Evolutionary conservation across 2,888 invertebrate species (phyloP), one percentile per base, ranked within the genome.

Genomic region (Amiota mariae): DNA sequence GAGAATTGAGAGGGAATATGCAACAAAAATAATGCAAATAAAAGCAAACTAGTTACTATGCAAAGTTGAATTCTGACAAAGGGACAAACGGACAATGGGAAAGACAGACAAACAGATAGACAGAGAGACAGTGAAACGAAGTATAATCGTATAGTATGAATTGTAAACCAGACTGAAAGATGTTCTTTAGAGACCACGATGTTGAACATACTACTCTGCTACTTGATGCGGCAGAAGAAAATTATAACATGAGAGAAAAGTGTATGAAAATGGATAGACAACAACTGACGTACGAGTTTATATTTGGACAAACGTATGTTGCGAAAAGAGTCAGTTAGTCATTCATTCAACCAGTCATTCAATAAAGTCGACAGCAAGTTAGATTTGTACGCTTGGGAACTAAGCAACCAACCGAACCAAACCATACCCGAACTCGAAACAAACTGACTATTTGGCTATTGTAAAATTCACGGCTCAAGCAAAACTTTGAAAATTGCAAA

Each of bases 1-100:
- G 36, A 36, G 59, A 11, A 59, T 8, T 59, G 59, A 20, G 18
- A 18, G 20, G 11, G 18, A 8, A 59, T 20, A 59, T 59, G 73
- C 64, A 73, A 70, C 71, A 64, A 66, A 66, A 71, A 72, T 68
- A 70, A 64, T 66, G 67, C 48, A 12, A 74, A 71, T 70, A 76
- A 61, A 73, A 70, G 72, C 70, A 74, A 48, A 78, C 74, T 74
- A 73, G 15, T 54, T 18, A 15, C 24, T 78, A 78, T 80, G 81
- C 76, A 77, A 75, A 74, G 47, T 15, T 67, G 74, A 36, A 36
- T 36, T 80, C 76, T 76, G 9, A 51, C 51, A 15, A 36, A 49
- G 36, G 36, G 48, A 67, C 54, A 54, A 54, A 54, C n/a, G 49
- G n/a, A 70, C 47, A 18, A 18, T 15, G 12, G 20, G 59, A 59